These are phyloP conservation scores for Electrophaes corylata DNA, from an alignment of 2,888 invertebrate species.

Conservation along the genomic window DNA sequence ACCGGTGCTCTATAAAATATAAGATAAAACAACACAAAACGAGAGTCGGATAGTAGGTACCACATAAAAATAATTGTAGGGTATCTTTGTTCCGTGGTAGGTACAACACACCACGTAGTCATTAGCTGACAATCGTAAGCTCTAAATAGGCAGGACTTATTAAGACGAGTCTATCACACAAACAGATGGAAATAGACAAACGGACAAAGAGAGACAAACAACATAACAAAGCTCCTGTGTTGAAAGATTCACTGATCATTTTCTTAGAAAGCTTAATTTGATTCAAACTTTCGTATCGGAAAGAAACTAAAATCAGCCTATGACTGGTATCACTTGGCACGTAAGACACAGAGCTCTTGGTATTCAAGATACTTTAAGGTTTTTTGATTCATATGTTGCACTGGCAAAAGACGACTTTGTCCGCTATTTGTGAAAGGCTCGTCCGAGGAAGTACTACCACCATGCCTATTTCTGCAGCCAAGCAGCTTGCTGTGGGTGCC, in stretches of 20 bases:
- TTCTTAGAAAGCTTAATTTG: not conserved
- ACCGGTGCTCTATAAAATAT: too few species aligned
- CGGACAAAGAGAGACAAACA: not conserved
- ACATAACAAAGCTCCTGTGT: not conserved
- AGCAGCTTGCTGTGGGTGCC: too few species aligned
- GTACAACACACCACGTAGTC: too few species aligned
- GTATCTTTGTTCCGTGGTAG: too few species aligned
- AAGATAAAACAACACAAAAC: not conserved
- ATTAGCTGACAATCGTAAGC: slow-evolving; percentile 16
- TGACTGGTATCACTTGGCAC: not conserved
- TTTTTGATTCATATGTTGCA: too few species aligned
- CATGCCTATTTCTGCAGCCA: too few species aligned
- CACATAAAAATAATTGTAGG: too few species aligned
- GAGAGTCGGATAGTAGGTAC: not conserved
- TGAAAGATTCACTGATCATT: not conserved
- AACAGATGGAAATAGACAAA: slow-evolving; percentile 11
- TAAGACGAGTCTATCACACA: slow-evolving; percentile 13
- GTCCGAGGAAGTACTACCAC: too few species aligned
- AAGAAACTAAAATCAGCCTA: not conserved
- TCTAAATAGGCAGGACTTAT: slow-evolving; percentile 21
- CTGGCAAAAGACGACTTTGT: too few species aligned
- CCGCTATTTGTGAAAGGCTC: too few species aligned
- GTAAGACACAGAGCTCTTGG: too few species aligned
- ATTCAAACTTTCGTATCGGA: not conserved
- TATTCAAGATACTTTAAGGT: not conserved